Conservation (phyloP, 2,797 vertebrate genomes). For the Hipposideros larvatus region DNA sequence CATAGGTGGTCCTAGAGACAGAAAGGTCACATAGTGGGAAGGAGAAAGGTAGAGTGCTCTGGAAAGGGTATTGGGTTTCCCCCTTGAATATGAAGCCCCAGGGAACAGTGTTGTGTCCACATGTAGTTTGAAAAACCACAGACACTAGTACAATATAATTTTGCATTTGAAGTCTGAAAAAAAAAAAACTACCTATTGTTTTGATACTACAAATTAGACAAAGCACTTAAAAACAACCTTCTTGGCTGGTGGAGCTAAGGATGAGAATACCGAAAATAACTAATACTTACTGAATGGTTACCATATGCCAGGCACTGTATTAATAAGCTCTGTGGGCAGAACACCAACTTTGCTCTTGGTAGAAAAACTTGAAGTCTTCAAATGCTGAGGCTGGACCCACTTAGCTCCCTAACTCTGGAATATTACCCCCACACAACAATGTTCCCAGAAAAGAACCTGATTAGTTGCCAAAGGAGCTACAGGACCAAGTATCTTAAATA, state of each 20-base stretch:
- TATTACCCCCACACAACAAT: background rate
- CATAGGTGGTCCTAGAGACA: background rate
- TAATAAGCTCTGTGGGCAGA: background rate
- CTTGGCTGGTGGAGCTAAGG: background rate
- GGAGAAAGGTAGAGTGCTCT: background rate
- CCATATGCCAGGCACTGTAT: background rate
- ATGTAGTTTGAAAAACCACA: background rate
- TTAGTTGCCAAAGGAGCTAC: background rate
- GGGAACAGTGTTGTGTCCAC: background rate
- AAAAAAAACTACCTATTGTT: background rate
- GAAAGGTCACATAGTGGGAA: background rate
- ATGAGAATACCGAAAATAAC: background rate
- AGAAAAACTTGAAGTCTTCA: background rate
- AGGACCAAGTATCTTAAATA: background rate
- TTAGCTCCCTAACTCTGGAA: background rate
- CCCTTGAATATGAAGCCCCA: slow-evolving; percentile 14
- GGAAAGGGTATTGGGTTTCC: background rate
- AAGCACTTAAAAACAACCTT: background rate
- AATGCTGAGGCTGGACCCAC: background rate
- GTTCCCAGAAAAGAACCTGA: background rate
- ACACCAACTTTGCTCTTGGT: background rate
- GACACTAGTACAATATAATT: slow-evolving; percentile 42
- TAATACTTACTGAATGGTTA: background rate
- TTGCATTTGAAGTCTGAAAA: slow-evolving; percentile 17
- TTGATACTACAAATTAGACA: background rate